These are phyloP conservation scores for Actias luna DNA, from an alignment of 2,888 invertebrate species.

Conservation along the genomic window DNA sequence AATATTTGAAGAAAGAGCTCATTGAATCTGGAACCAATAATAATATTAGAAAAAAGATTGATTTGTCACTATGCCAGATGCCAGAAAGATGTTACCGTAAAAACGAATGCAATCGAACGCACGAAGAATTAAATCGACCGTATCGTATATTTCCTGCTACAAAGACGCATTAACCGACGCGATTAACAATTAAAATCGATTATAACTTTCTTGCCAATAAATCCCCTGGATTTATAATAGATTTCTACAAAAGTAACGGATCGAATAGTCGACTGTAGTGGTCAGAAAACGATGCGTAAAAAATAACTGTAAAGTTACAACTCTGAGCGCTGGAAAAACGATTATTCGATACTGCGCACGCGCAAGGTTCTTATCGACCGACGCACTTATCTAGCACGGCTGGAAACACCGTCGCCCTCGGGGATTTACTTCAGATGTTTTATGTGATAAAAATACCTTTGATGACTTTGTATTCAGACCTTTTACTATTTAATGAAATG, in stretches of 20 bases:
- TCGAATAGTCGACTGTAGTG: not conserved
- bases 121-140: too few relatives aligned
- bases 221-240: not conserved
- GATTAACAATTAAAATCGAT: too few relatives aligned
- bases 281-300: not conserved
- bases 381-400: constrained; percentile 10
- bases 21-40: too few relatives aligned
- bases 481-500: too few relatives aligned
- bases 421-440: constrained; percentile 12
- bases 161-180: too few relatives aligned
- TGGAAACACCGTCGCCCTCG: not conserved
- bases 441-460: not conserved
- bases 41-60: too few relatives aligned
- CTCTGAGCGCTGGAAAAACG: not conserved
- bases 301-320: not conserved
- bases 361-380: constrained; percentile 4
- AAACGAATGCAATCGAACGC: too few relatives aligned
- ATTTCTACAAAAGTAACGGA: not conserved
- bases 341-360: not conserved
- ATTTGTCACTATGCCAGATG: too few relatives aligned
- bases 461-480: not conserved
- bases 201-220: not conserved
- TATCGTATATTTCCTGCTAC: too few relatives aligned
- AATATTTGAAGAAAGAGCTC: too few relatives aligned
- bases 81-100: too few relatives aligned